Base-by-base conservation (phyloP, 2,113 vertebrate genomes). In the Triplophysa tibetana region DNA sequence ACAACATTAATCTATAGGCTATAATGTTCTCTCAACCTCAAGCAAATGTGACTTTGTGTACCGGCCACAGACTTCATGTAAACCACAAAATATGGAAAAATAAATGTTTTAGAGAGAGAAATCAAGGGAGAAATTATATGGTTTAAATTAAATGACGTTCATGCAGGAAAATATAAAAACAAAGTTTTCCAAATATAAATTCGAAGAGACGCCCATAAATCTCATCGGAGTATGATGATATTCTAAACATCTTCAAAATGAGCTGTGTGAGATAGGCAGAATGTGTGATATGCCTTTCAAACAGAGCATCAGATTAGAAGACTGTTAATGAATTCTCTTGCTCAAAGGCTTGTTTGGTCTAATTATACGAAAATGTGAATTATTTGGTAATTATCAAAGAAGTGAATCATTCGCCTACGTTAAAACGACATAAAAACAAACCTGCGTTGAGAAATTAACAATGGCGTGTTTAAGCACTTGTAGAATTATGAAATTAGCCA, bases 301-400 rank as follows among this genome's bases (percentile, higher is more conserved):
- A 70, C 48, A 56, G 23, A 63, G 52, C 19, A 75, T 75, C 65
- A 19, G 52, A 38, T 10, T 38, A 65, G 58, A 58, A 43, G 68
- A 66, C 61, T 60, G 75, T 79, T 79, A 62, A 64, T 65, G 50
- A 33, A 52, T 54, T 52, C 38, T 24, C 26, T 50, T 17, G 79
- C 70, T 74, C 75, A 43, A 19, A 61, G 61, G 38, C 21, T 70
- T 79, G 67, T 74, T 70, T 50, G 50, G 8, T 79, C 70, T 63
- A 76, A 79, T 79, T 82, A 70, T 54, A 38, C 58, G 21, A 62
- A 24, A 79, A 79, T 82, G 60, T 73, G 13, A 79, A 85, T 66
- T 67, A 80, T 85, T 79, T 76, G 52, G n/a, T 77, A 76, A 82
- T 84, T 79, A 79, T 79, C 75, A 58, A 70, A 75, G 48, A 63